These are phyloP conservation scores for Scolopax bukidnonensis DNA, from an alignment of 2,797 vertebrate species.

Conservation along the genomic window DNA sequence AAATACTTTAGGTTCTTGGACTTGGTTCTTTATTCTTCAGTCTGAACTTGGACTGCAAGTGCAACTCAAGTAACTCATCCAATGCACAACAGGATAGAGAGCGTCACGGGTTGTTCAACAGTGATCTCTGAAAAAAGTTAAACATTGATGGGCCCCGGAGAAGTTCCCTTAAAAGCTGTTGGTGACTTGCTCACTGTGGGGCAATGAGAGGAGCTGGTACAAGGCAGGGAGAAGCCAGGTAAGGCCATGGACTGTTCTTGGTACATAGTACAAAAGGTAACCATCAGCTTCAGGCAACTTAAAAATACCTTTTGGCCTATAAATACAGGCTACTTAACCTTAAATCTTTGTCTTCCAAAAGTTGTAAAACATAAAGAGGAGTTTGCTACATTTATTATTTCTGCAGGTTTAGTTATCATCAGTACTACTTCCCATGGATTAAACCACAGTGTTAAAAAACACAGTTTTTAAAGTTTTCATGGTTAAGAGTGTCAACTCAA, in stretches of 20 bases:
- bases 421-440: not conserved
- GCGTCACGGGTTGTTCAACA: not conserved
- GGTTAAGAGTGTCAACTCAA: not conserved
- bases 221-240: slow-evolving; percentile 2
- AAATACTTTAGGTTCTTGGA: not conserved
- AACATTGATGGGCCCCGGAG: slow-evolving; percentile 41
- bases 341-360: not conserved
- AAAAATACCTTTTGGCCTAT: not conserved
- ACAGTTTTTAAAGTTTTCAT: not conserved
- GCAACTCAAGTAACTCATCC: not conserved
- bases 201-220: not conserved
- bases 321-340: not conserved
- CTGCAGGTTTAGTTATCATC: not conserved
- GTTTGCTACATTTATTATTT: not conserved
- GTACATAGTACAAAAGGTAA: slow-evolving; percentile 18
- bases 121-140: slow-evolving; percentile 31
- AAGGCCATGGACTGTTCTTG: not conserved
- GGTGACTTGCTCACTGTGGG: not conserved
- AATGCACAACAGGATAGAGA: not conserved
- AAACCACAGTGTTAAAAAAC: not conserved
- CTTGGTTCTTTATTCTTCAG: slow-evolving; percentile 2
- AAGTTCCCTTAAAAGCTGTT: not conserved
- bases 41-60: not conserved
- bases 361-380: not conserved
- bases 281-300: not conserved